Evolutionary conservation across 2,113 vertebrate genomes (phyloP), one percentile per base, ranked within the genome.

Genomic region (Numenius arquata): DNA sequence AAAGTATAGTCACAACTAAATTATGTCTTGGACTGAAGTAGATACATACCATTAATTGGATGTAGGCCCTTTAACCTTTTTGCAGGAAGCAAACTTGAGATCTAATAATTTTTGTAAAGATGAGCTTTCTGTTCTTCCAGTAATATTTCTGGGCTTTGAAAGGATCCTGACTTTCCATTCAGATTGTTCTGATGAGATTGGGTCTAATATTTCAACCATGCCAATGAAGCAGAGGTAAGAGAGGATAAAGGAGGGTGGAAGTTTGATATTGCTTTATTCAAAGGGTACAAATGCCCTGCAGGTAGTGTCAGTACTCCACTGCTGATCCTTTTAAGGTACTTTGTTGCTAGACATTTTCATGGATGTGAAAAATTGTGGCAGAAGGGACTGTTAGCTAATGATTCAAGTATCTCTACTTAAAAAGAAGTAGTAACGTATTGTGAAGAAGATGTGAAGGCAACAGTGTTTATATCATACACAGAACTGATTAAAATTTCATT

Each of bases 81-180:
- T 56, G n/a, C 97, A 98, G 98, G 97, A 98, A 98, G 97, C 97
- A 93, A 97, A 96, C 96, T 97, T 93, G 92, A 97, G 87, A 89
- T 92, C 80, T 95, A 97, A 98, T 98, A 97, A 97, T 97, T 98
- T 98, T 97, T 98, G 84, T 91, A 89, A 94, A 96, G 97, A 98
- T 92, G 96, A 97, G 95, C 96, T 96, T 97, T 97, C 95, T 91
- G 65, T 87, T 58, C 93, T 98, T 96, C 93, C 96, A 96, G 97
- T 96, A 96, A 97, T 96, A 97, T 97, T 98, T 98, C 97, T 98
- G 95, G 84, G 41, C 89, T 73, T 43, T 93, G 89, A 92, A 95
- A 93, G 89, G 88, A 91, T 82, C 93, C 93, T 93, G 95, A 91
- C 77, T 95, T 91, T 67, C 40, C 20, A 5, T 94, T 93, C 89